phyloP scores from a whole-genome alignment of 2,888 invertebrate species.

The Gymnosoma rotundatum region DNA sequence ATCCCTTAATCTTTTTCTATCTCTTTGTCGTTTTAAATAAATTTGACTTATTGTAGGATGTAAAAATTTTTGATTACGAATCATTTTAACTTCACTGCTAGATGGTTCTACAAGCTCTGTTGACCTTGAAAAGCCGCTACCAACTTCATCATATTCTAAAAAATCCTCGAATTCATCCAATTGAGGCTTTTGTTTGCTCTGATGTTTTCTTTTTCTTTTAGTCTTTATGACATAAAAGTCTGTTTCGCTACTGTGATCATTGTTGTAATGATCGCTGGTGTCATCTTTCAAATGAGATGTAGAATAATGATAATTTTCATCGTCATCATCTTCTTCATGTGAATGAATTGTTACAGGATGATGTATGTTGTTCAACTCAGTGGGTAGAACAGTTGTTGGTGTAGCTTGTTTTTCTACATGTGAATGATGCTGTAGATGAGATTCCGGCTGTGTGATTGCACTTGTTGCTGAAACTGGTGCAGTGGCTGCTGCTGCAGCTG shows the following conservation, averaged over 20 bases:
- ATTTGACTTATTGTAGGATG: constrained; percentile 9
- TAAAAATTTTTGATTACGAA: constrained; percentile 16
- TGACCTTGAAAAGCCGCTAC: constrained; percentile 35
- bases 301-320: constrained; percentile 55
- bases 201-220: constrained; percentile 70
- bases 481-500: constrained; percentile 69
- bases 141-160: constrained; percentile 67
- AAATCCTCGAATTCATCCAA: constrained; percentile 74
- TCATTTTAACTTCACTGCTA: constrained; percentile 10
- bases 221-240: constrained; percentile 78
- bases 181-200: constrained; percentile 74
- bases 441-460: constrained; percentile 63
- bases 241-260: constrained; percentile 69
- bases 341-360: constrained; percentile 55
- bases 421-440: constrained; percentile 28
- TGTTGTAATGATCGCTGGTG: constrained; percentile 41
- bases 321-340: constrained; percentile 33
- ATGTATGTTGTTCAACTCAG: constrained; percentile 57
- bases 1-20: background rate
- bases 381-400: constrained; percentile 54
- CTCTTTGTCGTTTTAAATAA: constrained; percentile 18
- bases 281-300: constrained; percentile 52
- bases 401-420: constrained; percentile 48
- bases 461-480: constrained; percentile 65
- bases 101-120: constrained; percentile 7